These are phyloP conservation scores for Chrysogorgia sp. DNA, from an alignment of 92 coral and sea anemone species.

Conservation along the genomic window DNA sequence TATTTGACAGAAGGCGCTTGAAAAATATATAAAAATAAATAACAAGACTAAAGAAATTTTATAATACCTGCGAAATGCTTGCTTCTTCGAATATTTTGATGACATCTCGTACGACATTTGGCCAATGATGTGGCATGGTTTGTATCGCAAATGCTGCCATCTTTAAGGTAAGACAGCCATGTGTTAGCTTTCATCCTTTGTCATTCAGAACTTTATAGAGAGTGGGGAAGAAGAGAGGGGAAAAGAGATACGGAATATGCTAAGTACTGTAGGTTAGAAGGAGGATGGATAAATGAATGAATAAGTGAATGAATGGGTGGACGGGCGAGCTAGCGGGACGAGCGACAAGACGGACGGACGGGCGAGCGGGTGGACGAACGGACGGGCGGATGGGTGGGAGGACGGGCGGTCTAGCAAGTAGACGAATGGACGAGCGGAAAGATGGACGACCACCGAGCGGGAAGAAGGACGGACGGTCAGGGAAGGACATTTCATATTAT, in stretches of 20 bases:
- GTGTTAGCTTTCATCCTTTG: too few relatives aligned
- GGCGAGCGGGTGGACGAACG: background rate
- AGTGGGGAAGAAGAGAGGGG: too few relatives aligned
- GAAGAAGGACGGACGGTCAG: background rate
- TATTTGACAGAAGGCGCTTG: background rate
- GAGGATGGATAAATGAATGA: too few relatives aligned
- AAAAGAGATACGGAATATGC: too few relatives aligned
- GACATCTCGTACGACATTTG: conserved; percentile 75
- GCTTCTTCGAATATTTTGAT: conserved; percentile 78
- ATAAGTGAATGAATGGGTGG: too few relatives aligned
- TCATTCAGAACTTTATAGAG: too few relatives aligned
- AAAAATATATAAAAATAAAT: background rate
- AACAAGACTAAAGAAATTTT: background rate
- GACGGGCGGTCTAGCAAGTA: background rate
- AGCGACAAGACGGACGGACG: too few relatives aligned
- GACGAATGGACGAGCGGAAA: background rate
- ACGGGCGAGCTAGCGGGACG: too few relatives aligned
- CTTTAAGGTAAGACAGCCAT: conserved; percentile 39
- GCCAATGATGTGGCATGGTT: conserved; percentile 93
- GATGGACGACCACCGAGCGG: too few relatives aligned
- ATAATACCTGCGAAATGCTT: conserved; percentile 64
- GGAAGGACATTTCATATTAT: too few relatives aligned
- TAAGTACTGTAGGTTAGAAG: too few relatives aligned
- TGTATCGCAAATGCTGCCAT: conserved; percentile 88
- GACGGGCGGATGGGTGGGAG: too few relatives aligned